These are phyloP conservation scores for Saccopteryx bilineata DNA, from an alignment of 2,113 vertebrate species.

Conservation along the genomic window DNA sequence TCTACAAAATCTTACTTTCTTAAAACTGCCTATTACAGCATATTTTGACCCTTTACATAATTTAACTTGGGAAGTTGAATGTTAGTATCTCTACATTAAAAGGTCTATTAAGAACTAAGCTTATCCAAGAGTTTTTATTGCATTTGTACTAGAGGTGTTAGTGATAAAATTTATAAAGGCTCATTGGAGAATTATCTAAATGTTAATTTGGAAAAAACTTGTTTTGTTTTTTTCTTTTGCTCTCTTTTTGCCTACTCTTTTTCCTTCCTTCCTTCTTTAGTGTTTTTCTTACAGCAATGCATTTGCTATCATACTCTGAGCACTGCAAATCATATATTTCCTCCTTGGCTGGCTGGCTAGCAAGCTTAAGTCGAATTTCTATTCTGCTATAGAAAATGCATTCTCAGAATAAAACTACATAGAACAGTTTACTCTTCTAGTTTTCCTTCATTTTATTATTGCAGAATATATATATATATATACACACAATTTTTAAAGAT, in stretches of 20 bases:
- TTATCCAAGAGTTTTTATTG: neutral
- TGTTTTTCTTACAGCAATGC: neutral
- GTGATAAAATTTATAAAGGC: neutral
- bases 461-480: neutral
- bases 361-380: neutral
- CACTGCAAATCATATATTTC: neutral
- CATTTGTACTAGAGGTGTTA: neutral
- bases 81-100: neutral
- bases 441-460: neutral
- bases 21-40: neutral
- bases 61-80: neutral
- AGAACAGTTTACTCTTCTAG: neutral
- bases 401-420: slow-evolving; percentile 2
- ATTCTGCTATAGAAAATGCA: neutral
- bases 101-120: neutral
- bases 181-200: neutral
- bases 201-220: neutral
- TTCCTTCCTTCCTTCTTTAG: neutral
- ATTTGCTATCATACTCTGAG: neutral
- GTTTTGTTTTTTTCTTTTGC: neutral
- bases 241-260: neutral
- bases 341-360: neutral
- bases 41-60: neutral
- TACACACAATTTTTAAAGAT: neutral
- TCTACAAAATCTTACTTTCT: neutral